A percentile compares a stretch with the other conserved stretches of the same genome.
phyloP scores from a whole-genome alignment of 2,797 vertebrate species.

The Smutsia gigantea region DNA sequence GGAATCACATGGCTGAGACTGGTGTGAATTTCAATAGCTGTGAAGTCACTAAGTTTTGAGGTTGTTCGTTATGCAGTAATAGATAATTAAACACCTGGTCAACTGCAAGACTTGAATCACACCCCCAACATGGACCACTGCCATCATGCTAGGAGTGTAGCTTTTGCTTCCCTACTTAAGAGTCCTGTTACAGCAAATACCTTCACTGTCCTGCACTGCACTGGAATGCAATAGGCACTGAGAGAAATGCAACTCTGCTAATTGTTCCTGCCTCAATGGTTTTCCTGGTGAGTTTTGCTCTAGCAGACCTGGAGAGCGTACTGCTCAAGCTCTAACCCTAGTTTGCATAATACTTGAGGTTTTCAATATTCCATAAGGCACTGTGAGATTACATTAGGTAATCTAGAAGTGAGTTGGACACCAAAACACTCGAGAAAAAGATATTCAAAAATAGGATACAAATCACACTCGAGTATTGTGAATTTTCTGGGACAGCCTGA shows the following conservation, averaged over 20 bases:
- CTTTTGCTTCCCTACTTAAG: neutral
- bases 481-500: conserved; percentile 64
- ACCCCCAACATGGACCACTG: neutral
- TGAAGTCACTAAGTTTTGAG: neutral
- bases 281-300: neutral
- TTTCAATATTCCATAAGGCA: neutral
- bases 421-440: neutral
- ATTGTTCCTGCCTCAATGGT: neutral
- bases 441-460: neutral
- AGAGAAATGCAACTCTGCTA: too few species aligned
- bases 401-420: neutral
- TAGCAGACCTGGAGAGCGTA: neutral
- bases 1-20: neutral
- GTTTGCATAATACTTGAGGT: neutral
- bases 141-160: rapidly evolving
- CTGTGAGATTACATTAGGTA: neutral
- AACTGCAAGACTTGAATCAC: neutral
- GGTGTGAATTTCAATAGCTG: neutral
- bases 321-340: neutral
- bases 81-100: neutral
- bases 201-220: too few species aligned
- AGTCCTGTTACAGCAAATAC: neutral
- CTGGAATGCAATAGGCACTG: neutral
- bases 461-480: neutral
- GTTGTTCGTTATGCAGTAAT: neutral